Evolutionary conservation across 2,888 invertebrate species (phyloP).

Genomic region (Eupithecia tripunctaria): DNA sequence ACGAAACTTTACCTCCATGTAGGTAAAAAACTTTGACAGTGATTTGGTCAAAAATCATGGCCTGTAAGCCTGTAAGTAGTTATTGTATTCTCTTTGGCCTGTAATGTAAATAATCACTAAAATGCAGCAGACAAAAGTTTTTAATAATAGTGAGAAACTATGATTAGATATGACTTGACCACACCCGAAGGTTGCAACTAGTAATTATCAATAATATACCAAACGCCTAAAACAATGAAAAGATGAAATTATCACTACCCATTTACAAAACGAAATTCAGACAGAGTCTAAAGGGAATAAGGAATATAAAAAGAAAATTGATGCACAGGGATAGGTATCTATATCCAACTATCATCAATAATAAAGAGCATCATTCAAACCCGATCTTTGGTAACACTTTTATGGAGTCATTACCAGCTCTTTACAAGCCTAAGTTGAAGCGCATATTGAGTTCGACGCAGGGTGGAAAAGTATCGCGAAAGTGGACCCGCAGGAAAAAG

Average conservation of each 20-base stretch:
- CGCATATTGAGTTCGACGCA: not conserved
- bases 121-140: not conserved
- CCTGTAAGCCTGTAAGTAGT: too few species aligned
- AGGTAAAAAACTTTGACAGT: too few species aligned
- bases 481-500: conserved; percentile 1
- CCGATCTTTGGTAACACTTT: not conserved
- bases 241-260: not conserved
- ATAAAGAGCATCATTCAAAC: not conserved
- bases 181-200: not conserved
- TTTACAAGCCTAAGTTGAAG: conserved; percentile 4
- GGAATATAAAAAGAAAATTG: not conserved
- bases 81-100: too few species aligned
- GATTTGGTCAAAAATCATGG: too few species aligned
- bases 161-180: not conserved
- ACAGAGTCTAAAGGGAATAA: not conserved
- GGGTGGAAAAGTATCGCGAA: not conserved
- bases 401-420: not conserved
- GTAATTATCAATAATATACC: not conserved
- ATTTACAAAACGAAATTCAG: not conserved
- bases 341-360: not conserved
- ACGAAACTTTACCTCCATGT: too few species aligned
- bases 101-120: not conserved
- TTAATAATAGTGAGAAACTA: not conserved
- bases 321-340: not conserved
- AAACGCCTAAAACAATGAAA: not conserved